Base-by-base conservation (phyloP, 2,113 vertebrate species). In the Psilopogon haemacephalus region DNA sequence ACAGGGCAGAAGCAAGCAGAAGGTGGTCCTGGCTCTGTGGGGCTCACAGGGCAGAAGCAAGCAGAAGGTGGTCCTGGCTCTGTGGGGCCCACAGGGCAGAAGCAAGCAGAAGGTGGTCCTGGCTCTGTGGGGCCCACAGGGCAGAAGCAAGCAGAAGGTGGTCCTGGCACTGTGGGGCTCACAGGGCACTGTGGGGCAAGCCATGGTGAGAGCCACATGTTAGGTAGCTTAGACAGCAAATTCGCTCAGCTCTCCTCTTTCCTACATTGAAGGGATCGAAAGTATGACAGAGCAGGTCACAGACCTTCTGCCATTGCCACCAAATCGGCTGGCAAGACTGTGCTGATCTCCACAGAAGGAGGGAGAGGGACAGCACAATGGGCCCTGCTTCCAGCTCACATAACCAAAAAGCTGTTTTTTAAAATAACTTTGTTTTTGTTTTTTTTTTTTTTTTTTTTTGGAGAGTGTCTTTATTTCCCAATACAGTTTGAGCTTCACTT, bases 401-500 rank as follows among this genome's bases (percentile, higher is more conserved):
- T 2, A 20, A 72, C 16, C 63, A n/a, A 27, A 28, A 30, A 40
- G 67, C 38, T 81, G 20, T 4, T 42, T 64, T 46, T 64, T 63
- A 7, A 35, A 69, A 58, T 6, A 12, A 46, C n/a, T n/a, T n/a
- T n/a, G n/a, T n/a, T n/a, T n/a, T n/a, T n/a, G n/a, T n/a, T n/a
- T n/a, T n/a, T n/a, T n/a, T n/a, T n/a, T n/a, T n/a, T n/a, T n/a
- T n/a, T n/a, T n/a, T n/a, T n/a, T 9, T 3, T 17, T 3, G 2
- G 11, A 15, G 20, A 15, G 4, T 59, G 4, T 59, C 55, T 73
- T 72, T 37, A 38, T 30, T 69, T 48, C 55, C 59, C 78, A 71
- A 30, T 8, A 1, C 46, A 79, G 33, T 8, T 60, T 62, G 40
- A 1, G 1, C 2, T 27, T 38, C 1, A 0, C 50, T 50, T n/a